Conservation (phyloP, 2,113 vertebrate species). For the Pluvialis apricaria region DNA sequence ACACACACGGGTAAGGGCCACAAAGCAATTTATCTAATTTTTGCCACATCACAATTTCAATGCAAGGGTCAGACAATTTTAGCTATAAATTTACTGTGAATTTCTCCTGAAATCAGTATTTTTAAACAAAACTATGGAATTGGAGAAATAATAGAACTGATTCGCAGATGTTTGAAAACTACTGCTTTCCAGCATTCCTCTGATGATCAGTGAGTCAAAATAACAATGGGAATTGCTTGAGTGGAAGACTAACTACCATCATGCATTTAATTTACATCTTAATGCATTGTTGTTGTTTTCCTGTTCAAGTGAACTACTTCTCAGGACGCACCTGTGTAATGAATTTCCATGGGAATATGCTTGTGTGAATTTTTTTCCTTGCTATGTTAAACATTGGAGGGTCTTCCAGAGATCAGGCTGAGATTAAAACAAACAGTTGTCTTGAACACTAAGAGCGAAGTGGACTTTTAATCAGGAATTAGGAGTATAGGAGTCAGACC, state of each 20-base stretch:
- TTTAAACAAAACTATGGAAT: slow-evolving; percentile 3
- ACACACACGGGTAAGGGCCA: neutral
- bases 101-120: slow-evolving; percentile 5
- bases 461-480: neutral
- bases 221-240: neutral
- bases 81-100: neutral
- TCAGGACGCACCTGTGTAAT: slow-evolving; percentile 19
- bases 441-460: neutral
- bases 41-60: slow-evolving; percentile 1
- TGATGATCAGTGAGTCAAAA: neutral
- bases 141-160: slow-evolving; percentile 19
- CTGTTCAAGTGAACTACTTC: neutral
- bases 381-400: neutral
- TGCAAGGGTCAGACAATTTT: neutral
- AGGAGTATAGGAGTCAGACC: neutral
- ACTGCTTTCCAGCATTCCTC: neutral
- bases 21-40: neutral
- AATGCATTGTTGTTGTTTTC: slow-evolving; percentile 7
- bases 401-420: neutral
- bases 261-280: slow-evolving; percentile 34
- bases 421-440: neutral
- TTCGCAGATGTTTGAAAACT: slow-evolving; percentile 10
- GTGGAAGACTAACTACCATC: neutral
- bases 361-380: neutral
- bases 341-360: neutral